Base-by-base conservation (phyloP, 1,140 invertebrate species). In the Probaryconus sp. region DNA sequence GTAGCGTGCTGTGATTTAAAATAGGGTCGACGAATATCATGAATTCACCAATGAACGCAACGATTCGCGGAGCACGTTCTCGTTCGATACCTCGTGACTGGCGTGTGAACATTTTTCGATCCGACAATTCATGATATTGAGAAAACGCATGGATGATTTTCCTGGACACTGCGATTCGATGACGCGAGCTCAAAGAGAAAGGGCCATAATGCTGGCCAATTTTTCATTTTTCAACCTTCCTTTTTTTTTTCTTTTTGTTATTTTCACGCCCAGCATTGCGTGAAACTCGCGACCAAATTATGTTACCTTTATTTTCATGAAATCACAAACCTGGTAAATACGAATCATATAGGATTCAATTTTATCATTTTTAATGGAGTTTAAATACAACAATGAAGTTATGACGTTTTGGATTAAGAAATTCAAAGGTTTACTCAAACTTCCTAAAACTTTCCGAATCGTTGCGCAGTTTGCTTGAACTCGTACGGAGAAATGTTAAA, bases 1-100 rank as follows among this genome's bases (percentile, higher is more conserved):
- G 78, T 80, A 70, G 78, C 81, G 70, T 84, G 85, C 84, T 85
- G 85, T 81, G 85, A 85, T 86, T 85, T 82, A 76, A 85, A 88
- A 85, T 83, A 60, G 82, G 79, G 64, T 80, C 75, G 73, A 71
- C 77, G 80, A 82, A 82, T 75, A 86, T 83, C 68, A 69, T 81
- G 72, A 79, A 83, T 83, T 63, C 74, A 51, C 76, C 77, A 77
- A 77, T 78, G 70, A 79, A 70, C 76, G 63, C 56, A 65, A 67
- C 64, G 74, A 76, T 69, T 73, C 77, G 72, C 74, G 47, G 69
- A 38, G 68, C 80, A 81, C 79, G 79, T 81, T 35, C 13, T 55
- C 64, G 55, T 35, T 72, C 60, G 76, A 77, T 70, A 73, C 50
- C 70, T 55, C 58, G 67, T 64, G 69, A 55, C 58, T 61, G 50